Percentiles rank a stretch among this genome's conserved stretches.
Evolutionary conservation across 1,140 invertebrate species (phyloP).

Genomic region (Papilio aristodemus): DNA sequence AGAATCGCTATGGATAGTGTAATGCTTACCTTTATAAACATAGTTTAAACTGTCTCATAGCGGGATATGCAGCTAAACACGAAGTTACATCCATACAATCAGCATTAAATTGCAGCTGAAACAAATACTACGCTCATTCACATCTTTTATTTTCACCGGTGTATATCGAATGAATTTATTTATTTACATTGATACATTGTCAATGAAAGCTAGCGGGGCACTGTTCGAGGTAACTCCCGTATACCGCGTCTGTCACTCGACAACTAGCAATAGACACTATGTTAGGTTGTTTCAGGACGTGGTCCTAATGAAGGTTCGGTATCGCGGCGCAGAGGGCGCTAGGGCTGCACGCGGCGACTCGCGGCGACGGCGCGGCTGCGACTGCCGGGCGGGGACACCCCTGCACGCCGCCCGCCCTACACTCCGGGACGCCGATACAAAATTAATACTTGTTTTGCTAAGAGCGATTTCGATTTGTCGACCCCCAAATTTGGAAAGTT

Average conservation of each 20-base stretch:
- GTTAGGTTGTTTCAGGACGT: constrained; percentile 50
- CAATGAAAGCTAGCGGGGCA: constrained; percentile 10
- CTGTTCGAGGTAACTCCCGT: constrained; percentile 26
- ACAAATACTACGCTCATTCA: constrained; percentile 43
- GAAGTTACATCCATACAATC: constrained; percentile 44
- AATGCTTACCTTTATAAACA: constrained; percentile 30
- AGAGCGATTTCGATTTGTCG: constrained; percentile 78
- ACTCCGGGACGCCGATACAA: constrained; percentile 68
- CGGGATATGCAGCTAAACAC: constrained; percentile 14
- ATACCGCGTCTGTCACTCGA: constrained; percentile 24
- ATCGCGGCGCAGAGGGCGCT: constrained; percentile 36
- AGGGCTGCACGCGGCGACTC: constrained; percentile 43
- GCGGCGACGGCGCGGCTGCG: constrained; percentile 52
- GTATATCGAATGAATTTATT: constrained; percentile 50
- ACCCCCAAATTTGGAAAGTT: constrained; percentile 75
- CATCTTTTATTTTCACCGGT: constrained; percentile 44
- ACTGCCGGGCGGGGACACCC: constrained; percentile 61
- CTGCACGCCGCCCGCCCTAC: constrained; percentile 64
- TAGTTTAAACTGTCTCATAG: constrained; percentile 15
- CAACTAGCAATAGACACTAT: constrained; percentile 40
- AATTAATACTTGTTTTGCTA: constrained; percentile 80
- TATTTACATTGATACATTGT: constrained; percentile 52
- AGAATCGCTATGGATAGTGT: neutral
- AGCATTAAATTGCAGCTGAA: constrained; percentile 45
- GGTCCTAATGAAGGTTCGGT: constrained; percentile 57